Evolutionary conservation across 2,797 vertebrate genomes (phyloP).

Genomic region (Fratercula arctica): DNA sequence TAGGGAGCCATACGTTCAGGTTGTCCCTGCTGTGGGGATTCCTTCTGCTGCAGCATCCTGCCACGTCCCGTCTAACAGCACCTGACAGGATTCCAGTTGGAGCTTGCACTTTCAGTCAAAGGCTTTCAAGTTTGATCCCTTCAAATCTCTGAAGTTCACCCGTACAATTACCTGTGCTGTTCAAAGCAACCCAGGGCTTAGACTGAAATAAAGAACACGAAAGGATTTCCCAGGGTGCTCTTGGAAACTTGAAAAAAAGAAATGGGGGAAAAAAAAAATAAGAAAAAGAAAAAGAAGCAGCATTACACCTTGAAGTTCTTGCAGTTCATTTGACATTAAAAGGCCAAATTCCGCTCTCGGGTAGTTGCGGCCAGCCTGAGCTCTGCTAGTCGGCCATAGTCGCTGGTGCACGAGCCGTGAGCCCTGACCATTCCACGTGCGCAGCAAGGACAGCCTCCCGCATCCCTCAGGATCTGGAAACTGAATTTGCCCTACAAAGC

Average conservation of each 20-base stretch:
- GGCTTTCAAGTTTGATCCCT: constrained; percentile 72
- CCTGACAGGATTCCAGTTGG: constrained; percentile 64
- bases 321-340: not conserved
- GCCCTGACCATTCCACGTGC: fast-evolving
- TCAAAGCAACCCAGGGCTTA: constrained; percentile 65
- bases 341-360: not conserved
- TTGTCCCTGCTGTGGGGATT: not conserved
- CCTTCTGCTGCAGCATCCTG: not conserved
- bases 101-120: constrained; percentile 60
- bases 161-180: constrained; percentile 58
- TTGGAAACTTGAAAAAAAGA: not conserved
- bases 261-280: not conserved
- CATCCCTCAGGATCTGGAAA: not conserved
- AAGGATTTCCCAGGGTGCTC: constrained; percentile 61
- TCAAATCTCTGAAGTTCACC: constrained; percentile 68
- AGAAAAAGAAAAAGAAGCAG: not conserved
- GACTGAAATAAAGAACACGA: constrained; percentile 58
- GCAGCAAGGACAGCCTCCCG: not conserved
- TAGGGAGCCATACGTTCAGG: not conserved
- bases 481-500: not conserved
- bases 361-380: not conserved
- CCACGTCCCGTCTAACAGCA: not conserved
- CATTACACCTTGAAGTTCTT: not conserved
- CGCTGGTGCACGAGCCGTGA: fast-evolving
- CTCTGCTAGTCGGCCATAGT: not conserved